Base-by-base conservation (phyloP, 2,888 invertebrate genomes). In the Phortica magna region DNA sequence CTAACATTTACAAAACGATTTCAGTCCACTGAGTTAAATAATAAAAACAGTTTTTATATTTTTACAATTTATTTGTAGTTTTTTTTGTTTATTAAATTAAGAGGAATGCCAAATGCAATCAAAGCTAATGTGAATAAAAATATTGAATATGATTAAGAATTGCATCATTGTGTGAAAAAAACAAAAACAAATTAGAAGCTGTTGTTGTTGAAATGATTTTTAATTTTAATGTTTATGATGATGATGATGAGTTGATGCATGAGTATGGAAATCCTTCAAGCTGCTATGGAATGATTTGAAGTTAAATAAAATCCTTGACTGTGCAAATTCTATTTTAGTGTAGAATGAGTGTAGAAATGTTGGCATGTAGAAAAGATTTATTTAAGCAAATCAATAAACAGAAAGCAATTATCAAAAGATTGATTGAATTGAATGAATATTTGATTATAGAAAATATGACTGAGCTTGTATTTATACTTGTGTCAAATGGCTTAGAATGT, bases 1-100 rank as follows among this genome's bases (percentile, higher is more conserved):
- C 74, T 78, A 55, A 74, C 7, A 53, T 48, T 42, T 48, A 31
- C 53, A 75, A 68, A 68, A 48, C 31, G 53, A 71, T 71, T 71
- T 53, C 70, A 71, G 70, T 71, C 43, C 68, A 68, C 1, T 61
- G 31, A 61, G 22, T 7, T 3, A 22, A 61, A 61, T 61, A 19
- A 61, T 22, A 17, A 12, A 61, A 12, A 48, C 14, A 48, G 9
- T 48, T 9, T 48, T 12, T 6, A 14, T 48, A 5, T 14, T 12
- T 48, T 12, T 48, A 48, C n/a, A n/a, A n/a, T n/a, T n/a, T n/a
- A n/a, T n/a, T n/a, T n/a, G n/a, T n/a, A n/a, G n/a, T n/a, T n/a
- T n/a, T n/a, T n/a, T n/a, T 48, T 48, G 9, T 48, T 48, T 12
- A 48, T 12, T 48, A 14, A 12, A 12, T 12, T 48, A 48, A 14